Base-by-base conservation (phyloP, 2,113 vertebrate genomes). In the Platichthys flesus region DNA sequence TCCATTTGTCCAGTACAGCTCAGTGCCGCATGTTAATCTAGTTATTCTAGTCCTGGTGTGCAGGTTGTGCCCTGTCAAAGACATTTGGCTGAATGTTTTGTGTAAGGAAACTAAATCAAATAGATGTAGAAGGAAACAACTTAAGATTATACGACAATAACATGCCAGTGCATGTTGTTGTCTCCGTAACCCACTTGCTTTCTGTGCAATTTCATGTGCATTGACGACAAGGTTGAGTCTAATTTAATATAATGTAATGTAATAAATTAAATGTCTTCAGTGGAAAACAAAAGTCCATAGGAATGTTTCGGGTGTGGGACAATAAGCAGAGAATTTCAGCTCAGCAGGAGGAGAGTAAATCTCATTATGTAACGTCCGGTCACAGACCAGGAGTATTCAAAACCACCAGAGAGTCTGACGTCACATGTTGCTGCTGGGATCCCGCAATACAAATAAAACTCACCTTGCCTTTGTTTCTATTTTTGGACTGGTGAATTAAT, bases 41-140 rank as follows among this genome's bases (percentile, higher is more conserved):
- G 90, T 90, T 92, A 90, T 90, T 91, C 83, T 89, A 67, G 86
- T 90, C 87, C 82, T 67, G 51, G 80, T 84, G 73, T 73, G 78
- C 75, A 72, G 55, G 16, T 51, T 13, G 78, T 78, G 24, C 74
- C 23, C 24, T 31, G 58, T 26, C 10, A 65, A 45, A 75, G 63
- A 83, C 42, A 35, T 26, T 31, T 31, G 52, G 16, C 28, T 80
- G 9, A 67, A 23, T 35, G 52, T 58, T 28, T 74, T 55, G 4
- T 59, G 76, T 12, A 4, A 37, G 42, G 21, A 35, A 49, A 56
- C 26, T 49, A 59, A 65, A 74, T 9, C 21, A 72, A 63, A 60
- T 55, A 7, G 64, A 2, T 37, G 35, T 12, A 15, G 61, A 79
- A 54, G 47, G 1, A 1, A 69, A 42, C 15, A 16, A 9, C 35